A percentile compares a stretch with the other conserved stretches of the same genome.
phyloP scores from a whole-genome alignment of 2,888 invertebrate genomes.

The Spisula solida region DNA sequence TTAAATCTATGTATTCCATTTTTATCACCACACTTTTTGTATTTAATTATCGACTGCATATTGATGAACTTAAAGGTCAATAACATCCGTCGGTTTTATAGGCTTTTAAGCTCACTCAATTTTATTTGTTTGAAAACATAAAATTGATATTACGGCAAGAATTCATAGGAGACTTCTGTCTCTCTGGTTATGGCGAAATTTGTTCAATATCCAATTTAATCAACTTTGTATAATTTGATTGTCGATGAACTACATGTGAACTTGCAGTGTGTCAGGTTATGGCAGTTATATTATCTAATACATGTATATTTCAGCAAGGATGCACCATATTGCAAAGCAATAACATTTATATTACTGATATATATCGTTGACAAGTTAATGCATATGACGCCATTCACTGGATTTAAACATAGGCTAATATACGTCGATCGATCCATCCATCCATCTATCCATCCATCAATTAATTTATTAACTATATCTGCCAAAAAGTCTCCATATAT shows the following conservation, averaged over 20 bases:
- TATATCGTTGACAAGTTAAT: neutral
- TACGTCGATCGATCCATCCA: no score
- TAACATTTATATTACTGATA: neutral
- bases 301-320: neutral
- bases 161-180: neutral
- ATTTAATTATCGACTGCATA: neutral
- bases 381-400: neutral
- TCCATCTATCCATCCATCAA: no score
- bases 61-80: neutral
- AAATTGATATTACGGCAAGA: slow-evolving; percentile 4
- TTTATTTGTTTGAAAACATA: neutral
- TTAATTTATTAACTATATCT: no score
- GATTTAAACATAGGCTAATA: neutral
- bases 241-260: neutral
- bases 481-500: no score
- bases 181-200: neutral
- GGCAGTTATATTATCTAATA: neutral
- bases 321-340: neutral
- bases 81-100: neutral
- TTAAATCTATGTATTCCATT: no score
- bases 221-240: slow-evolving; percentile 6
- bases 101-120: neutral
- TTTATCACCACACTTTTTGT: neutral
- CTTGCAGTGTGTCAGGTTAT: neutral
- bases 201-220: slow-evolving; percentile 1